Percentiles rank a stretch among this genome's conserved stretches.
Conservation (phyloP, 2,888 invertebrate genomes). For the Marasmarcha lunaedactyla region DNA sequence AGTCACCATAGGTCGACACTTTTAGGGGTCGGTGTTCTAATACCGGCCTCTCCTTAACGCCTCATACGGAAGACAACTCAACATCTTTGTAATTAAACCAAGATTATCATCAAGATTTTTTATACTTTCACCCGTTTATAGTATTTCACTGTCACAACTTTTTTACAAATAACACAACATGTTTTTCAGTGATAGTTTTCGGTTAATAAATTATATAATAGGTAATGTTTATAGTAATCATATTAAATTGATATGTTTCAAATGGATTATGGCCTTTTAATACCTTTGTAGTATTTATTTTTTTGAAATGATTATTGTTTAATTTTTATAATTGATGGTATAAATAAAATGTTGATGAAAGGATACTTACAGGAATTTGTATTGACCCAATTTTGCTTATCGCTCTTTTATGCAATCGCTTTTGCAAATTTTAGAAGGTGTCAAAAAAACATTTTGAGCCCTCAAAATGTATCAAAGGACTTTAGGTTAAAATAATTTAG, state of each 20-base stretch:
- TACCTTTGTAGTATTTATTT: constrained; percentile 22
- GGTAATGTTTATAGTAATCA: constrained; percentile 62
- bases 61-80: constrained; percentile 8
- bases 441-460: too few relatives aligned
- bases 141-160: constrained; percentile 13
- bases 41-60: constrained; percentile 27
- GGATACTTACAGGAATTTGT: constrained; percentile 27
- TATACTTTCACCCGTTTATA: not conserved
- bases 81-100: not conserved
- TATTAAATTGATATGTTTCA: constrained; percentile 67
- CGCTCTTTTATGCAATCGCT: not conserved
- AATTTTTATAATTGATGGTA: constrained; percentile 31
- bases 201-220: constrained; percentile 57
- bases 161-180: constrained; percentile 28
- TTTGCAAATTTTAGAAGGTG: too few relatives aligned
- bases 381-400: constrained; percentile 10
- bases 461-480: too few relatives aligned
- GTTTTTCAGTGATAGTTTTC: constrained; percentile 39
- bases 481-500: too few relatives aligned
- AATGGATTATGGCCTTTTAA: constrained; percentile 56
- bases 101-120: not conserved
- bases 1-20: constrained; percentile 48
- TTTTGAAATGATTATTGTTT: constrained; percentile 12
- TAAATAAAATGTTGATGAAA: constrained; percentile 37
- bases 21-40: constrained; percentile 35